Evolutionary conservation across 2,797 vertebrate species (phyloP).

Genomic region (Telmatherina bonti): DNA sequence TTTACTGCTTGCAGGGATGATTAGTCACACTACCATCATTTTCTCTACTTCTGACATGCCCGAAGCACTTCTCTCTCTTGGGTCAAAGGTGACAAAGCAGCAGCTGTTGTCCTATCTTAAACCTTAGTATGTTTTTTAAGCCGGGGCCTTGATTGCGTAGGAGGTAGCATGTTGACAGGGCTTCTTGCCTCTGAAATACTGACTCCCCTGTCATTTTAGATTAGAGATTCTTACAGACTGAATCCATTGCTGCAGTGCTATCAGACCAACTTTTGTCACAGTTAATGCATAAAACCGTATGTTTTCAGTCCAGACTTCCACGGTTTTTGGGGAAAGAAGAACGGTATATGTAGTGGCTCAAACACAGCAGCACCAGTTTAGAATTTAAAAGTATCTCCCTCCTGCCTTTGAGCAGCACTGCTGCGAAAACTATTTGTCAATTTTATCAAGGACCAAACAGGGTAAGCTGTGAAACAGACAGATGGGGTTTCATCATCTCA

Average conservation of each 20-base stretch:
- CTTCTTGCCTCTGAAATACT: constrained; percentile 23
- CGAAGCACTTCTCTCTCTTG: constrained; percentile 12
- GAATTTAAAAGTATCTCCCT: neutral
- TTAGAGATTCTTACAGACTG: constrained; percentile 5
- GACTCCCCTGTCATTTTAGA: constrained; percentile 43
- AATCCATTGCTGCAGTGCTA: neutral
- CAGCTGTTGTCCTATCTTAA: constrained; percentile 42
- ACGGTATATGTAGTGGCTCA: neutral
- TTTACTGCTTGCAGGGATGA: neutral
- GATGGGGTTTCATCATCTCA: constrained; percentile 14
- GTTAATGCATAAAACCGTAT: neutral
- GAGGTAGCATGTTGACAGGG: constrained; percentile 35
- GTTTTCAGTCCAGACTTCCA: neutral
- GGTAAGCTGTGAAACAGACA: neutral
- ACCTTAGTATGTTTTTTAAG: constrained; percentile 35
- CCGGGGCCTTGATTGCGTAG: constrained; percentile 40
- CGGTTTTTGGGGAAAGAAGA: neutral
- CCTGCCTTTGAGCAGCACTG: constrained; percentile 26
- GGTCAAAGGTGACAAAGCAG: constrained; percentile 38
- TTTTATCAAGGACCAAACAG: neutral
- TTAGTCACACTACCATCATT: neutral
- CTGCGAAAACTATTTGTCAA: constrained; percentile 26
- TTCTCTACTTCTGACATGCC: neutral
- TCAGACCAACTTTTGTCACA: neutral
- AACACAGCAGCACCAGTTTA: neutral